phyloP scores from a whole-genome alignment of 2,888 invertebrate species.

The Ligdia adustata region DNA sequence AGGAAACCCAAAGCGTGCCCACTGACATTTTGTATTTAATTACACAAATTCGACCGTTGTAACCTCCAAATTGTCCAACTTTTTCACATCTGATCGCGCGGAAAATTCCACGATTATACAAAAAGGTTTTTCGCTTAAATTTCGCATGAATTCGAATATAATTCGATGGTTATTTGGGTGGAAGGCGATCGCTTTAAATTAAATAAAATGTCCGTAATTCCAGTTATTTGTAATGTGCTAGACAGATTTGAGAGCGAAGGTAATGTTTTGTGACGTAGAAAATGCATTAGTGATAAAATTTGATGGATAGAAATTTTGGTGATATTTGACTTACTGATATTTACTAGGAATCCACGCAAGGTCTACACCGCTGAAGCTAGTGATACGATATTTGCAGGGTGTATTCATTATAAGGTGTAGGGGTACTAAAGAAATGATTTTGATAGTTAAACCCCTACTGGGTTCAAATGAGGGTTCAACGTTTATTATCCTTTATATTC shows the following conservation, averaged over 20 bases:
- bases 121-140: slow-evolving; percentile 52
- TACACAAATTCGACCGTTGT: slow-evolving; percentile 46
- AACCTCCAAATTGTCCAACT: slow-evolving; percentile 50
- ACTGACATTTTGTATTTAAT: slow-evolving; percentile 56
- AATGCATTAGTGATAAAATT: neutral
- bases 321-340: too few species aligned
- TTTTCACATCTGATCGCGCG: slow-evolving; percentile 46
- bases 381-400: too few species aligned
- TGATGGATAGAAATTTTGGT: neutral
- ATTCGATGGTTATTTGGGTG: slow-evolving; percentile 33
- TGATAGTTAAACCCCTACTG: too few species aligned
- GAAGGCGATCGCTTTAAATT: slow-evolving; percentile 35
- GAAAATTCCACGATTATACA: slow-evolving; percentile 57
- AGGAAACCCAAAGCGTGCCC: slow-evolving; percentile 31
- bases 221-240: slow-evolving; percentile 33
- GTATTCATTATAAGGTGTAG: too few species aligned
- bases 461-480: too few species aligned
- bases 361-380: too few species aligned
- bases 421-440: too few species aligned
- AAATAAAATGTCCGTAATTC: slow-evolving; percentile 33
- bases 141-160: slow-evolving; percentile 46
- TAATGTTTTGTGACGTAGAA: neutral
- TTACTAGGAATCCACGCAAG: too few species aligned
- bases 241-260: too few species aligned
- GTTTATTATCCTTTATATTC: too few species aligned